Evolutionary conservation across 2,797 vertebrate genomes (phyloP).

Genomic region (Siniperca undulata): DNA sequence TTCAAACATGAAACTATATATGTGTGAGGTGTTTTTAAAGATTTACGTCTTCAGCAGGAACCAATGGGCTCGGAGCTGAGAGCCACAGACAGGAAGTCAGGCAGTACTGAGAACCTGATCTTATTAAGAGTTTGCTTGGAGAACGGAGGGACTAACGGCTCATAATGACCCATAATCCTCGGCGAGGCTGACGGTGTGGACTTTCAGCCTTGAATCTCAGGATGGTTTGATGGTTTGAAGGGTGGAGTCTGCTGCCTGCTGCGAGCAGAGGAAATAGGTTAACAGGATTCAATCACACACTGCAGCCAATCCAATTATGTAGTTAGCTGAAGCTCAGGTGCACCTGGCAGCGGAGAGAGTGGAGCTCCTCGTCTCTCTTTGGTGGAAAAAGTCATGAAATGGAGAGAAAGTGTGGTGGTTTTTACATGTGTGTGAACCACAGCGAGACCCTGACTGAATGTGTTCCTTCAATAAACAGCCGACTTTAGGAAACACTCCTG

Average conservation of each 20-base stretch:
- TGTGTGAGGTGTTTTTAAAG: background rate
- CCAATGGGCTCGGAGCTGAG: background rate
- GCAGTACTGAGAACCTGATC: constrained; percentile 24
- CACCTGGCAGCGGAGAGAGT: constrained; percentile 33
- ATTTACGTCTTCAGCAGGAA: background rate
- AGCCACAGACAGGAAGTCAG: background rate
- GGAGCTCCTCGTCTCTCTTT: constrained; percentile 22
- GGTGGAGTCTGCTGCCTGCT: constrained; percentile 60
- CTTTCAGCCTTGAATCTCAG: constrained; percentile 47
- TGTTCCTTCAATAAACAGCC: constrained; percentile 60
- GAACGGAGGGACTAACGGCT: constrained; percentile 35
- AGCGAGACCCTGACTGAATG: constrained; percentile 25
- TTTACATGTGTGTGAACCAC: constrained; percentile 33
- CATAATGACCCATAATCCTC: constrained; percentile 59
- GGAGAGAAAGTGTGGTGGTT: constrained; percentile 52
- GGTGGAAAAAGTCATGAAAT: constrained; percentile 43
- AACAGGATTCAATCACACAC: constrained; percentile 82
- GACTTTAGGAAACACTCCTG: constrained; percentile 27
- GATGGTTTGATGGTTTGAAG: constrained; percentile 33
- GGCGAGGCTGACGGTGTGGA: constrained; percentile 43
- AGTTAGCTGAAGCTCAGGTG: constrained; percentile 70
- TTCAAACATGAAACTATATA: background rate
- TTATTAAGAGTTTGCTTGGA: constrained; percentile 64
- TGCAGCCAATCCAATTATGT: constrained; percentile 80
- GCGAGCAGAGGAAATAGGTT: constrained; percentile 76